Base-by-base conservation (phyloP, 2,113 vertebrate species). In the Laterallus jamaicensis region DNA sequence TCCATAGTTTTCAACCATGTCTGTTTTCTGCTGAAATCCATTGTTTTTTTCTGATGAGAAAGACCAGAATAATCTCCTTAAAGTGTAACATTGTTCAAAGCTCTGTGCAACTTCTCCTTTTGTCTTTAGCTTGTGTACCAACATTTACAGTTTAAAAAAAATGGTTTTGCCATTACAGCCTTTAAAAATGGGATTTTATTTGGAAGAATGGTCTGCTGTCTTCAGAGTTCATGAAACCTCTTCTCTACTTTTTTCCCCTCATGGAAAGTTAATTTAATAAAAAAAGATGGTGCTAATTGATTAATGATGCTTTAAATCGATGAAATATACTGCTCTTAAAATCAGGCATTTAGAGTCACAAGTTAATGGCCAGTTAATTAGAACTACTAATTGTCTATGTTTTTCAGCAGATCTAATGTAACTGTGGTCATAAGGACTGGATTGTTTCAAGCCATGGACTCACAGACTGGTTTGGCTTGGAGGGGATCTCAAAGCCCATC, bases 81-180 rank as follows among this genome's bases (percentile, higher is more conserved):
- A 95, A 90, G 50, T 90, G 40, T 88, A 97, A 59, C 66, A 97
- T 71, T 95, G 84, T 42, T 63, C 42, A 22, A 90, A 94, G 94
- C 60, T 86, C 19, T 76, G 25, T 26, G 13, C 37, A 76, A 3
- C 39, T 59, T 69, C 3, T 54, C 7, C 56, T 15, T 7, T 37
- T 82, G 20, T 67, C 9, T 69, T 58, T 44, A 42, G 12, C 11
- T 88, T 37, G 8, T 47, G 9, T 44, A 20, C 80, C 29, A 58
- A 37, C 8, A 22, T n/a, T 52, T 54, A 25, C 3, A 69, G 20
- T 15, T 90, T 17, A 75, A 78, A 91, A 91, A 42, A 19, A 16
- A 10, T 85, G 52, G 4, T 63, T 74, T 84, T 68, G 20, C 12
- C 19, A 24, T 63, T 66, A 25, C 12, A 77, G 6, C 29, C 7